phyloP scores from a whole-genome alignment of 2,113 vertebrate species.

The Typhlomys cinereus region DNA sequence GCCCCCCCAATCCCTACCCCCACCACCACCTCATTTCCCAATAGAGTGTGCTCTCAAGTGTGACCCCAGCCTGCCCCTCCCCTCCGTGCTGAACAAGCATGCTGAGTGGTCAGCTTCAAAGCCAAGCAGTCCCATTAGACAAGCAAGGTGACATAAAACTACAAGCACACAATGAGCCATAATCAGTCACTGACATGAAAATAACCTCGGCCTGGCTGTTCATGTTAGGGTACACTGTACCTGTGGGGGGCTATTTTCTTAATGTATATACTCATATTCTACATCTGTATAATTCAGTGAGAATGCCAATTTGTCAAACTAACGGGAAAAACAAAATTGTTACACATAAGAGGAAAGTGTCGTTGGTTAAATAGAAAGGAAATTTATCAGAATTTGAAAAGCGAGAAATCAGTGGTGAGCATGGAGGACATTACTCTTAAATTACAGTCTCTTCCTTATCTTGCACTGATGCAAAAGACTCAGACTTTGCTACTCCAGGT shows the following conservation, averaged over 20 bases:
- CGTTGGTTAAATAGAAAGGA: not conserved
- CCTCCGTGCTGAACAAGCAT: not conserved
- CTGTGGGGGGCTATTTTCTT: not conserved
- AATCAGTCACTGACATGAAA: not conserved
- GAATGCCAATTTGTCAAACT: not conserved
- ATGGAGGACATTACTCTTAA: not conserved
- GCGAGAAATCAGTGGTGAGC: not conserved
- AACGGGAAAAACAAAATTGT: not conserved
- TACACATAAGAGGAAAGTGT: not conserved
- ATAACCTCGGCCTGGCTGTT: not conserved
- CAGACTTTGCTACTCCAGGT: not conserved
- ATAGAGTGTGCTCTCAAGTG: conserved; percentile 18
- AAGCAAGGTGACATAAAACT: not conserved
- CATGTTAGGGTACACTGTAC: not conserved
- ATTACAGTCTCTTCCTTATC: not conserved
- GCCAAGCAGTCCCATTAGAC: not conserved
- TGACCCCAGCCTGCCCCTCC: not conserved
- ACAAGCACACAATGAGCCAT: not conserved
- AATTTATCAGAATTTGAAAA: conserved; percentile 18
- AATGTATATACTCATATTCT: not conserved
- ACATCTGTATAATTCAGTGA: not conserved
- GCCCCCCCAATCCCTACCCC: not conserved
- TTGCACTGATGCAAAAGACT: not conserved
- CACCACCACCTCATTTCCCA: not conserved
- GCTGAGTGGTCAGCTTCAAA: not conserved